A percentile compares a stretch with the other conserved stretches of the same genome.
phyloP scores from a whole-genome alignment of 2,113 vertebrate species.

The Gnathonemus longibarbis region DNA sequence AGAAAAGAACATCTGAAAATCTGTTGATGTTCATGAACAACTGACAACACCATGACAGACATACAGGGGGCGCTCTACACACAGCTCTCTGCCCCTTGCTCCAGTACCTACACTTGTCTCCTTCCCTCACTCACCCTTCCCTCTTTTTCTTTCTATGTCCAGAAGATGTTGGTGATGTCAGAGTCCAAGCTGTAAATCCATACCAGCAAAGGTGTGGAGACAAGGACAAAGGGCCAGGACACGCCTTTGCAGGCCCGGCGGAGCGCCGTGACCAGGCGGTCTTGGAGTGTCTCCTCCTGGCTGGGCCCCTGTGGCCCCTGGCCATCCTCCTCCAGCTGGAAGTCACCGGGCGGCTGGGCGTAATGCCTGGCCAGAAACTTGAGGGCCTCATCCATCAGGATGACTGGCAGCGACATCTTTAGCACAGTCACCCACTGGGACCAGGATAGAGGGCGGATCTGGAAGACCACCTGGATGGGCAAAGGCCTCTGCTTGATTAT shows the following conservation, averaged over 20 bases:
- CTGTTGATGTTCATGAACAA: not conserved
- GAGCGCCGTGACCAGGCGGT: constrained; percentile 10
- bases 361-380: constrained; percentile 66
- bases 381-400: constrained; percentile 65
- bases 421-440: constrained; percentile 70
- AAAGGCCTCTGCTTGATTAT: not conserved
- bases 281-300: not conserved
- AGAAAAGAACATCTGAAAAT: not conserved
- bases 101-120: not conserved
- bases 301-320: not conserved
- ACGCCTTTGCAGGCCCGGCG: constrained; percentile 46
- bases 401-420: constrained; percentile 69
- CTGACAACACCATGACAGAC: not conserved
- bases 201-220: constrained; percentile 53
- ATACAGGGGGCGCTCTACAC: not conserved
- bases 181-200: constrained; percentile 73
- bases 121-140: not conserved
- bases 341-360: constrained; percentile 55
- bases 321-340: constrained; percentile 50
- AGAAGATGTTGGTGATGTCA: constrained; percentile 71
- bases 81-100: not conserved
- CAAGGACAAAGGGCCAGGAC: constrained; percentile 63
- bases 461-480: constrained; percentile 58
- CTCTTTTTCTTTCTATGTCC: constrained; percentile 44
- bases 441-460: constrained; percentile 64